Conservation (phyloP, 92 coral and sea anemone species). For the Parazoanthus swiftii region DNA sequence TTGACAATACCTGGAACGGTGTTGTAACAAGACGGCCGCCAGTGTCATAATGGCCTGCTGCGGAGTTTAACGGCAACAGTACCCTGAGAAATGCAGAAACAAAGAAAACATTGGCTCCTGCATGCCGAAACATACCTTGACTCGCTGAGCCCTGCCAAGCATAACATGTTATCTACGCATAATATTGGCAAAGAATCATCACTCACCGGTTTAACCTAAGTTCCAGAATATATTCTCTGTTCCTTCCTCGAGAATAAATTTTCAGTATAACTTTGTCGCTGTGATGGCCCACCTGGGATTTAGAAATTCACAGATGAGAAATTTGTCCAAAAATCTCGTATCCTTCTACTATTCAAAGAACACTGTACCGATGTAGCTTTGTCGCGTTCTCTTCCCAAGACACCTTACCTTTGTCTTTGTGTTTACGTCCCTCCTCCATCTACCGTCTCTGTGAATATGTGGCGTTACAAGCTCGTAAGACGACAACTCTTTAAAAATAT, state of each 20-base stretch:
- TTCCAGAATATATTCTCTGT: slow-evolving; percentile 7
- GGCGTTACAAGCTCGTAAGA: slow-evolving; percentile 52
- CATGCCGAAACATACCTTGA: not conserved
- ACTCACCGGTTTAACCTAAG: slow-evolving; percentile 34
- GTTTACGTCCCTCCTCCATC: slow-evolving; percentile 46
- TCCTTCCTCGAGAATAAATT: slow-evolving; percentile 24
- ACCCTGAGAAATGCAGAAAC: not conserved
- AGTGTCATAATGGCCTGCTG: not conserved
- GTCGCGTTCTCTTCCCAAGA: not conserved
- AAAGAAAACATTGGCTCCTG: slow-evolving; percentile 1
- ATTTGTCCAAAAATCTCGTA: not conserved
- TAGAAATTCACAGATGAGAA: not conserved
- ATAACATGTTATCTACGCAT: not conserved
- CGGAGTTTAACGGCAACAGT: slow-evolving; percentile 15
- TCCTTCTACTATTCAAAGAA: not conserved
- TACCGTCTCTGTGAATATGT: slow-evolving; percentile 41
- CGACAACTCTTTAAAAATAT: slow-evolving; percentile 34
- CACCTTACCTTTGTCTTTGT: not conserved
- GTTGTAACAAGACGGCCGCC: slow-evolving; percentile 2
- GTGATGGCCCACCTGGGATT: slow-evolving; percentile 27
- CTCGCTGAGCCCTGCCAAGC: not conserved
- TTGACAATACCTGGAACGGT: slow-evolving; percentile 26
- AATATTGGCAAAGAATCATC: not conserved
- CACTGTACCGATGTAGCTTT: not conserved
- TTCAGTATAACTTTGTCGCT: slow-evolving; percentile 8